phyloP scores from a whole-genome alignment of 2,797 vertebrate genomes.

The Labeo calbasu region DNA sequence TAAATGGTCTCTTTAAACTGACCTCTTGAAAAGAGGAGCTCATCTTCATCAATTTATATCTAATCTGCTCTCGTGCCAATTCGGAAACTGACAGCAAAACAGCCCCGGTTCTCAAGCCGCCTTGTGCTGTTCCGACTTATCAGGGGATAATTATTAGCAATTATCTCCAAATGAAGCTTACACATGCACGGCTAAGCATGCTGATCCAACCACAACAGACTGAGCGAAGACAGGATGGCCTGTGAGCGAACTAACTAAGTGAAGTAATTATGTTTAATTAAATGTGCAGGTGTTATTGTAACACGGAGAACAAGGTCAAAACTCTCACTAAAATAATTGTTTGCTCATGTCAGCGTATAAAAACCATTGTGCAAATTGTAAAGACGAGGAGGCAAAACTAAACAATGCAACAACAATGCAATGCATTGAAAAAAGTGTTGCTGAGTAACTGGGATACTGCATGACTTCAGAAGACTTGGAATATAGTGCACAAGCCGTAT shows the following conservation, averaged over 20 bases:
- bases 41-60: conserved; percentile 28
- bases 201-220: conserved; percentile 75
- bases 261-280: conserved; percentile 78
- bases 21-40: background rate
- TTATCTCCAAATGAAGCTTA: conserved; percentile 71
- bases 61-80: conserved; percentile 4
- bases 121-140: conserved; percentile 63
- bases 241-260: conserved; percentile 76
- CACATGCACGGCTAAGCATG: conserved; percentile 66
- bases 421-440: conserved; percentile 48
- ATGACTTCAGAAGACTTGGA: background rate
- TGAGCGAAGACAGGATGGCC: conserved; percentile 68
- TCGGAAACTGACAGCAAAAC: conserved; percentile 36
- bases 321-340: conserved; percentile 64
- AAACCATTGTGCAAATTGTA: conserved; percentile 54
- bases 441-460: background rate
- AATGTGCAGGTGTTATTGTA: conserved; percentile 74
- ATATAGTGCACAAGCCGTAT: background rate
- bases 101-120: conserved; percentile 7
- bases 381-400: conserved; percentile 29
- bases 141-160: conserved; percentile 75
- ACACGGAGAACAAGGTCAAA: conserved; percentile 70
- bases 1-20: conserved; percentile 40
- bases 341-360: conserved; percentile 53
- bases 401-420: conserved; percentile 34